Percentiles rank a stretch among this genome's conserved stretches.
These are phyloP conservation scores for Torymus texanus DNA, from an alignment of 2,888 invertebrate species.

Conservation along the genomic window DNA sequence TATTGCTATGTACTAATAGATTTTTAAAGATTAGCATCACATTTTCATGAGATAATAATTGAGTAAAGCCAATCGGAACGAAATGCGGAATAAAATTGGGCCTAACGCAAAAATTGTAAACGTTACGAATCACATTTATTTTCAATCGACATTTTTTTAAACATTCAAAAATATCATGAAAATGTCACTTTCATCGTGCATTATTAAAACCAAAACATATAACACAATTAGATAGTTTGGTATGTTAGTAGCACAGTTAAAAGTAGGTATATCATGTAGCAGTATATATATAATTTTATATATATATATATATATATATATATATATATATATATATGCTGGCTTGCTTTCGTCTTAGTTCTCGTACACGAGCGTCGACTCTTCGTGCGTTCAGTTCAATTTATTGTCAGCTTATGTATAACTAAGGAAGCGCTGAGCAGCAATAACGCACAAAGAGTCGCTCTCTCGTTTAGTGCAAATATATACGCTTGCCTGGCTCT, in stretches of 20 bases:
- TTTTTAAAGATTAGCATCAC: conserved; percentile 22
- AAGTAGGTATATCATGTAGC: conserved; percentile 21
- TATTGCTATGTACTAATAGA: conserved; percentile 25
- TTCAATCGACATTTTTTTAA: conserved; percentile 16
- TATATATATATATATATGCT: not conserved
- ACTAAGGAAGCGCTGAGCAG: not conserved
- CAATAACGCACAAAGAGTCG: conserved; percentile 1
- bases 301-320: conserved; percentile 3
- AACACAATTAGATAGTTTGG: conserved; percentile 11
- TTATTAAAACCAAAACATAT: not conserved
- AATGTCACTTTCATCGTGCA: conserved; percentile 53
- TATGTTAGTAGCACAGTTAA: conserved; percentile 17
- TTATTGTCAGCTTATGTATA: too few species aligned
- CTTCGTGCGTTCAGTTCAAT: conserved; percentile 10
- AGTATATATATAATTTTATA: conserved; percentile 1
- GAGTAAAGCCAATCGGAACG: not conserved
- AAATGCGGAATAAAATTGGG: not conserved
- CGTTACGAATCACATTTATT: conserved; percentile 52
- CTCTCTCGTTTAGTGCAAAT: conserved; percentile 8
- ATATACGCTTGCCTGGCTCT: conserved; percentile 14
- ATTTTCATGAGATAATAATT: conserved; percentile 49
- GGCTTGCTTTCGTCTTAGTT: not conserved
- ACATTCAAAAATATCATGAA: conserved; percentile 49
- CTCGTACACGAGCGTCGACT: not conserved
- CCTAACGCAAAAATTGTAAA: conserved; percentile 50